A percentile compares a stretch with the other conserved stretches of the same genome.
Evolutionary conservation across 2,797 vertebrate species (phyloP).

Genomic region (Bucorvus abyssinicus): DNA sequence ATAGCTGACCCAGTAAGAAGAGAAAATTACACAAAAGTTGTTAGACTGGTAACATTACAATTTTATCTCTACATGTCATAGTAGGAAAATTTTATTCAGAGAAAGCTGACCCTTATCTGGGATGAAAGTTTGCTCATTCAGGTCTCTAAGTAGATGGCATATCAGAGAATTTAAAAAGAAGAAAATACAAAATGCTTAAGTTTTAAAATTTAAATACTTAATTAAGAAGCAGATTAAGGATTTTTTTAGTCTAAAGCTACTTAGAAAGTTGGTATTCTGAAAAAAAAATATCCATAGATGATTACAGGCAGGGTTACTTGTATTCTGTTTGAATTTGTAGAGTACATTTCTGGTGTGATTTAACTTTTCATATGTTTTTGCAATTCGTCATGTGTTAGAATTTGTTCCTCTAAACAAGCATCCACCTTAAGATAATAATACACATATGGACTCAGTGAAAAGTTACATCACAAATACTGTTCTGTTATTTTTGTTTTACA

Average conservation of each 20-base stretch:
- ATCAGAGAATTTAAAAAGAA: background rate
- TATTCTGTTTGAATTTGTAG: background rate
- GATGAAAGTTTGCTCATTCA: background rate
- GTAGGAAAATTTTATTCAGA: background rate
- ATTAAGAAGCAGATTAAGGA: background rate
- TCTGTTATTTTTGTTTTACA: background rate
- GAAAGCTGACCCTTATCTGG: background rate
- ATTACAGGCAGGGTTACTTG: background rate
- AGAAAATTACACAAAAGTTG: background rate
- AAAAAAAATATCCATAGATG: background rate
- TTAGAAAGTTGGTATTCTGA: background rate
- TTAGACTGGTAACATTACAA: background rate
- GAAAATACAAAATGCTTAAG: background rate
- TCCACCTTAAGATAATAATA: background rate
- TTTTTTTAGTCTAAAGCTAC: background rate
- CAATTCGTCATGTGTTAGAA: fast-evolving
- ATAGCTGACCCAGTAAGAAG: background rate
- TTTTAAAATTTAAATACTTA: background rate
- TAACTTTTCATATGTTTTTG: background rate
- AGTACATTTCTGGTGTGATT: background rate
- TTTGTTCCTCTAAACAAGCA: background rate
- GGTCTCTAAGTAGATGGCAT: background rate
- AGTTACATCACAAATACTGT: background rate
- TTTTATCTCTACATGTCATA: background rate
- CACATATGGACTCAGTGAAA: background rate